A percentile compares a stretch with the other conserved stretches of the same genome.
These are phyloP conservation scores for Oscarella lobularis DNA, from an alignment of 37 sponge, comb jelly and placozoan genomes.

Conservation along the genomic window DNA sequence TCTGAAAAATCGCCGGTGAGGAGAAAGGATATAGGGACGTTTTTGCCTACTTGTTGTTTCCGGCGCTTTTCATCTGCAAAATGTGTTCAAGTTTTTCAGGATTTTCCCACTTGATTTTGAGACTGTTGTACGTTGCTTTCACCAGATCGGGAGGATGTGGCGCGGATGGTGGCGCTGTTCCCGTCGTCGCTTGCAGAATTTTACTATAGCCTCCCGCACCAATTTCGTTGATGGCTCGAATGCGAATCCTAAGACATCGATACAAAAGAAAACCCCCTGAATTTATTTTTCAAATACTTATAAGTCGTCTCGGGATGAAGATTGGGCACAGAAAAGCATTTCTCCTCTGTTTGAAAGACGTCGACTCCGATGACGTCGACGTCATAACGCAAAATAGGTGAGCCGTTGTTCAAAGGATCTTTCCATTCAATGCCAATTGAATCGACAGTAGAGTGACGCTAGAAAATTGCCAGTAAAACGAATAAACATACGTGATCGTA, in stretches of 20 bases:
- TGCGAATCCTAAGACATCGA: not conserved
- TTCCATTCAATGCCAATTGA: not conserved
- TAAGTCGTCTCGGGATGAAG: not conserved
- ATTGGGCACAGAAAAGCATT: not conserved
- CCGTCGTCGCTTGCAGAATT: not conserved
- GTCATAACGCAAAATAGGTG: not conserved
- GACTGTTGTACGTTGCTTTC: not conserved
- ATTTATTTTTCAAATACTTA: not conserved
- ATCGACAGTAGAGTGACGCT: not conserved
- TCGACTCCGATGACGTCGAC: not conserved
- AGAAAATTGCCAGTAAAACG: too few relatives aligned
- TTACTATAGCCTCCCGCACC: not conserved
- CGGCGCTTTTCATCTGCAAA: not conserved
- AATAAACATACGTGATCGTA: too few relatives aligned
- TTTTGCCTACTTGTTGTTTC: not conserved
- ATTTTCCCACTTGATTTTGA: not conserved
- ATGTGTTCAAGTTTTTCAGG: not conserved
- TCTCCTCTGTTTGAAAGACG: not conserved
- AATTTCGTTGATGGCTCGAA: not conserved
- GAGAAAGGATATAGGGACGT: too few relatives aligned
- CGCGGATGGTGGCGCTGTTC: not conserved
- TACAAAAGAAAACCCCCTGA: not conserved
- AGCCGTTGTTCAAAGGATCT: not conserved
- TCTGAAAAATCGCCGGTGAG: slow-evolving; percentile 5
- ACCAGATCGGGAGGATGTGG: not conserved